Evolutionary conservation across 2,888 invertebrate species (phyloP).

Genomic region (Hydropsyche betteni): DNA sequence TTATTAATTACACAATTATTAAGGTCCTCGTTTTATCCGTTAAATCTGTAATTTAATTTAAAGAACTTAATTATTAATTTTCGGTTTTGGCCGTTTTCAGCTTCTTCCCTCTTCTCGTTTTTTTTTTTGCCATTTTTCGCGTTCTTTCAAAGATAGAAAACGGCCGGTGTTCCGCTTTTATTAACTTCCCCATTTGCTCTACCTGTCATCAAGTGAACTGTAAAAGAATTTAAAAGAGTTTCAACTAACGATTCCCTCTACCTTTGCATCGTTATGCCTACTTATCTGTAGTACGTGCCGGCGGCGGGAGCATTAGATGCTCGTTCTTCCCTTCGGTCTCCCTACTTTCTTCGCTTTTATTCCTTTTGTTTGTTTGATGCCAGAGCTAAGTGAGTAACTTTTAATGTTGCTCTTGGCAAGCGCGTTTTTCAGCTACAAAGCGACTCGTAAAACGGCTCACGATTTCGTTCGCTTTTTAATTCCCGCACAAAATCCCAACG

Average conservation of each 20-base stretch:
- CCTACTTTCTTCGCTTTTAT: conserved; percentile 33
- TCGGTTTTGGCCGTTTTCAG: neutral
- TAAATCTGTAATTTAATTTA: neutral
- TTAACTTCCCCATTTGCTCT: conserved; percentile 46
- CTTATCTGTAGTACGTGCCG: conserved; percentile 35
- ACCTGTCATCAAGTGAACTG: conserved; percentile 49
- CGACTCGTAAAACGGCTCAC: conserved; percentile 20
- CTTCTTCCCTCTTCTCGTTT: neutral
- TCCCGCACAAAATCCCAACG: neutral
- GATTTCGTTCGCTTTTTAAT: conserved; percentile 15
- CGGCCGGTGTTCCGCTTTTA: conserved; percentile 44
- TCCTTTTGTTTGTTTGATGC: conserved; percentile 45
- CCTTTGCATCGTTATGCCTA: conserved; percentile 42
- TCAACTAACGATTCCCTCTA: conserved; percentile 45
- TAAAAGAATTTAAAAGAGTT: conserved; percentile 45
- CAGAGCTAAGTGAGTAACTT: conserved; percentile 44
- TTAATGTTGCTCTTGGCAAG: conserved; percentile 41
- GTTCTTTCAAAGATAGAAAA: conserved; percentile 32
- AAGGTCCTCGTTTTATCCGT: neutral
- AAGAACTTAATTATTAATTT: conserved; percentile 1
- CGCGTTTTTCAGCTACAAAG: conserved; percentile 37
- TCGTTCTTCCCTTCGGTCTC: conserved; percentile 13
- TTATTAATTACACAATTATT: neutral
- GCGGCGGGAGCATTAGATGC: conserved; percentile 33
- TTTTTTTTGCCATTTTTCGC: conserved; percentile 20